These are phyloP conservation scores for Monochamus alternatus DNA, from an alignment of 2,888 invertebrate species.

Conservation along the genomic window DNA sequence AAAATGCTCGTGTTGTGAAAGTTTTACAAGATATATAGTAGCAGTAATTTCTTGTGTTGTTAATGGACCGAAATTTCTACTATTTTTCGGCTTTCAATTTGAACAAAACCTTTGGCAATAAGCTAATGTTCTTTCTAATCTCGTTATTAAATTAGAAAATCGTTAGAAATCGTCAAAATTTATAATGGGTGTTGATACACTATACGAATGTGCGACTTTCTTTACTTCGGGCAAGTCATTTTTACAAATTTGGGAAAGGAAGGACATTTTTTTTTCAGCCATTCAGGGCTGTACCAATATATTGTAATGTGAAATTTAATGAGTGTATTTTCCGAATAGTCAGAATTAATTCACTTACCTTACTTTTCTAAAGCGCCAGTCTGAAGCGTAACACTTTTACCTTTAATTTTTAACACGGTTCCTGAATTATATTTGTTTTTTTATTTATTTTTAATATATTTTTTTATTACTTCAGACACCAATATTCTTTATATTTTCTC, in stretches of 20 bases:
- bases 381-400: no score
- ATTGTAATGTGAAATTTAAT: no score
- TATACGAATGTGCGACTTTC: neutral
- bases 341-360: no score
- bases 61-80: constrained; percentile 21
- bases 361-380: no score
- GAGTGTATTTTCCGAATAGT: no score
- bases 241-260: constrained; percentile 24
- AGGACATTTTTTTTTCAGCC: constrained; percentile 21
- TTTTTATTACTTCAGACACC: no score
- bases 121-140: constrained; percentile 64
- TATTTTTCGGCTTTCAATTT: constrained; percentile 15
- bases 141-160: constrained; percentile 19
- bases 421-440: no score
- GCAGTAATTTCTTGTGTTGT: constrained; percentile 18
- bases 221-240: neutral
- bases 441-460: no score
- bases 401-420: no score
- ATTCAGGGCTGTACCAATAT: constrained; percentile 34
- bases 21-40: constrained; percentile 2
- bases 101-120: constrained; percentile 13
- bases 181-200: neutral
- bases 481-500: no score
- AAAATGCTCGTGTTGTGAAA: constrained; percentile 25
- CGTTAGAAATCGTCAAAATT: neutral